A percentile compares a stretch with the other conserved stretches of the same genome.
These are phyloP conservation scores for Theocolax elegans DNA, from an alignment of 1,140 invertebrate species.

Conservation along the genomic window DNA sequence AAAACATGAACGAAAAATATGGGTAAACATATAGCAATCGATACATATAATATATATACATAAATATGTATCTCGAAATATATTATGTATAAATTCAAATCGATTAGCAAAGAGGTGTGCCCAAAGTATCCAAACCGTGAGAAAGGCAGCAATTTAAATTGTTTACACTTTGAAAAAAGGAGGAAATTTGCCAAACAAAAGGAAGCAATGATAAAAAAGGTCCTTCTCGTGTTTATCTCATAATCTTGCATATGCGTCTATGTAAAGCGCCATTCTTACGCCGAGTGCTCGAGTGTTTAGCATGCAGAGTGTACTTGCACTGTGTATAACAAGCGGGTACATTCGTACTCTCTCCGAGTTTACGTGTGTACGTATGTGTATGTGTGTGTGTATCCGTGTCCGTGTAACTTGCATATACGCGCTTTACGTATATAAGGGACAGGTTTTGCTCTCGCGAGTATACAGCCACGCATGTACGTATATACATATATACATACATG, in stretches of 20 bases:
- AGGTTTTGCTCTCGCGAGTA: slow-evolving; percentile 30
- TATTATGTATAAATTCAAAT: too few relatives aligned
- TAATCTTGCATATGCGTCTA: not conserved
- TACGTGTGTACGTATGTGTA: slow-evolving; percentile 25
- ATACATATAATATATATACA: too few relatives aligned
- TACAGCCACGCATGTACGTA: not conserved
- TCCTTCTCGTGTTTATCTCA: not conserved
- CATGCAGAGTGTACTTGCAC: slow-evolving; percentile 33
- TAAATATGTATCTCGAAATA: too few relatives aligned
- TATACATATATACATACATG: not conserved
- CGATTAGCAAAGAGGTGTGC: too few relatives aligned
- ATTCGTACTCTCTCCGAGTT: slow-evolving; percentile 29
- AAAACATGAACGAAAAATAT: too few relatives aligned
- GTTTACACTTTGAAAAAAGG: not conserved
- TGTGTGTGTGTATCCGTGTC: not conserved
- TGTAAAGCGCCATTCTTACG: slow-evolving; percentile 24
- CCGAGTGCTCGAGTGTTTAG: not conserved
- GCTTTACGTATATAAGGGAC: slow-evolving; percentile 10
- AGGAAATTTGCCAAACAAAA: not conserved
- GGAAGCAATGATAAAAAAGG: not conserved
- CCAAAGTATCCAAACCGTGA: too few relatives aligned
- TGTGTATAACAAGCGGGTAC: slow-evolving; percentile 41
- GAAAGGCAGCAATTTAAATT: not conserved
- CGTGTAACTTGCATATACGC: not conserved
- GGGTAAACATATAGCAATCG: too few relatives aligned